phyloP scores from a whole-genome alignment of 2,888 invertebrate genomes.

The Anorthoa munda region DNA sequence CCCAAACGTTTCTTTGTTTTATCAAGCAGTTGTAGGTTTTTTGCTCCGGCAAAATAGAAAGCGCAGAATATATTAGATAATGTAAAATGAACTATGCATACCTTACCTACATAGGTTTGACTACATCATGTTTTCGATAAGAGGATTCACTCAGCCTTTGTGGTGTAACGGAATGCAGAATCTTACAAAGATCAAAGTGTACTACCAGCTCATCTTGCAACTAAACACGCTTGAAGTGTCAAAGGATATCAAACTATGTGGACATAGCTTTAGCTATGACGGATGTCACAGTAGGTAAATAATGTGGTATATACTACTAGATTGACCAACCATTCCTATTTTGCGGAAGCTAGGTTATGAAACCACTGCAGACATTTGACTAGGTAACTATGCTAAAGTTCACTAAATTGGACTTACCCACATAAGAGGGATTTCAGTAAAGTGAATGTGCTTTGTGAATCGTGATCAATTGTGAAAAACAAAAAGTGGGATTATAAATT shows the following conservation, averaged over 20 bases:
- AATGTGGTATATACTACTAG: not conserved
- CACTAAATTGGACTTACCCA: no score
- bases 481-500: no score
- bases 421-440: no score
- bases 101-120: no score
- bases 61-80: not conserved
- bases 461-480: no score
- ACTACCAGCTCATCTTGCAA: not conserved
- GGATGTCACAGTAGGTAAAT: not conserved
- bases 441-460: not conserved
- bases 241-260: conserved; percentile 6
- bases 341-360: not conserved
- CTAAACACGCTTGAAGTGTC: not conserved
- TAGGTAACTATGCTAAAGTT: not conserved
- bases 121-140: no score
- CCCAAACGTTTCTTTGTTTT: not conserved
- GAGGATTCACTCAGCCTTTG: conserved; percentile 1
- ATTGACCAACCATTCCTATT: not conserved
- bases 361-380: not conserved
- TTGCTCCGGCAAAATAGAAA: no score
- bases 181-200: conserved; percentile 12
- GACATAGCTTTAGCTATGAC: not conserved
- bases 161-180: no score
- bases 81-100: not conserved
- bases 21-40: not conserved